phyloP scores from a whole-genome alignment of 2,888 invertebrate genomes.

The Digitonthophagus gazella region DNA sequence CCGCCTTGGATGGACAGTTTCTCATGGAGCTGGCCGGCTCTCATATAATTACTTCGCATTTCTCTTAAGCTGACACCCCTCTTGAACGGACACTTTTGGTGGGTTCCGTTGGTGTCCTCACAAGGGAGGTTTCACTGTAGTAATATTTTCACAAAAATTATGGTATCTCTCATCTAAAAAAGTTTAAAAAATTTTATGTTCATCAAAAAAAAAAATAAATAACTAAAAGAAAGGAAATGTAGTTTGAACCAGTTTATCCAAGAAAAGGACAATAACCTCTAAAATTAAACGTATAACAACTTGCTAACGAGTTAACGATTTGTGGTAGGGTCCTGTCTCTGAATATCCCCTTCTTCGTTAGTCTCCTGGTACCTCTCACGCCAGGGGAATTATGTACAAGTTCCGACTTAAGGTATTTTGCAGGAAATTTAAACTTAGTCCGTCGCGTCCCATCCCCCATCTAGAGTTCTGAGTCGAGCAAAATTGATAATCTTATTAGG shows the following conservation, averaged over 20 bases:
- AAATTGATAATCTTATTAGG: not conserved
- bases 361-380: not conserved
- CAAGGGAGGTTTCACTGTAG: no score
- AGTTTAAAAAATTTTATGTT: no score
- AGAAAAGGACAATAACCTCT: not conserved
- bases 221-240: no score
- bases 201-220: not conserved
- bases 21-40: no score
- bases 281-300: not conserved
- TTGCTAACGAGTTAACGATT: not conserved
- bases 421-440: constrained; percentile 21
- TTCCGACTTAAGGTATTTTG: constrained; percentile 23
- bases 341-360: not conserved
- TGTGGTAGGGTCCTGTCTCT: not conserved
- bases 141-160: no score
- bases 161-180: no score
- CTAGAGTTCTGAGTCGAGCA: not conserved
- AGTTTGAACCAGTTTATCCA: not conserved
- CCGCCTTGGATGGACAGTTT: no score
- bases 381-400: constrained; percentile 24
- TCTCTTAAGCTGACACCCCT: no score
- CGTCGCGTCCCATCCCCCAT: not conserved
- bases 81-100: no score
- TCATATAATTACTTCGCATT: no score
- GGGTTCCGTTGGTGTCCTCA: no score